Evolutionary conservation across 2,797 vertebrate genomes (phyloP), one percentile per base, ranked within the genome.

Genomic region (Myripristis murdjan): DNA sequence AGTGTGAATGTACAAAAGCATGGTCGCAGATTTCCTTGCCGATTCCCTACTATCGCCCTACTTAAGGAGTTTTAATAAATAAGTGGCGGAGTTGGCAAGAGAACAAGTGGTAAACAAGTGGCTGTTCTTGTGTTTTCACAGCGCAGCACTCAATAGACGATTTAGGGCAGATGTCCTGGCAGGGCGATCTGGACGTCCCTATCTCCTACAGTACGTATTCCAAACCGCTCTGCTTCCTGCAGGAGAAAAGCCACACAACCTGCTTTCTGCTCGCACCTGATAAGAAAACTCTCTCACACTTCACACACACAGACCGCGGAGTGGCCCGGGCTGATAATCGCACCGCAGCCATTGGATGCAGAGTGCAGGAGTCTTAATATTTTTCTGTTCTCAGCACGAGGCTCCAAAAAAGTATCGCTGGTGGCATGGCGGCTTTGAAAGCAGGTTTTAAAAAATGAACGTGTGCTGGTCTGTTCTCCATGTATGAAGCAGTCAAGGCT

Each of bases 141-240:
- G 94, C 92, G 33, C 94, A 95, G 81, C 94, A 93, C 52, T 94
- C 94, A 24, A 81, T 95, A 18, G 93, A 95, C 53, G 94, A 95
- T 24, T 82, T 91, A 22, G 91, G 90, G 2, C 91, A 90, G 71
- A 68, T 93, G 80, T 90, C 92, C 79, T 95, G 94, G 94, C 90
- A 90, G 69, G 92, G 83, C 4, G 93, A 94, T 12, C 73, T 94
- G 88, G 93, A 94, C 84, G 62, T 93, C 56, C 93, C 94, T 59
- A 58, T 94, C 41, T 92, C 94, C 23, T 94, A 95, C 84, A 90
- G 93, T 95, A 93, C 2, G 89, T 90, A 60, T 63, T 68, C 63
- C 58, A 37, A 37, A 70, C 77, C 56, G 44, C 57, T 72, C 28
- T 9, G 47, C 43, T 46, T 46, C 28, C 49, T 24, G 55, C 16